Evolutionary conservation across 2,113 vertebrate species (phyloP).

Genomic region (Paramisgurnus dabryanus): DNA sequence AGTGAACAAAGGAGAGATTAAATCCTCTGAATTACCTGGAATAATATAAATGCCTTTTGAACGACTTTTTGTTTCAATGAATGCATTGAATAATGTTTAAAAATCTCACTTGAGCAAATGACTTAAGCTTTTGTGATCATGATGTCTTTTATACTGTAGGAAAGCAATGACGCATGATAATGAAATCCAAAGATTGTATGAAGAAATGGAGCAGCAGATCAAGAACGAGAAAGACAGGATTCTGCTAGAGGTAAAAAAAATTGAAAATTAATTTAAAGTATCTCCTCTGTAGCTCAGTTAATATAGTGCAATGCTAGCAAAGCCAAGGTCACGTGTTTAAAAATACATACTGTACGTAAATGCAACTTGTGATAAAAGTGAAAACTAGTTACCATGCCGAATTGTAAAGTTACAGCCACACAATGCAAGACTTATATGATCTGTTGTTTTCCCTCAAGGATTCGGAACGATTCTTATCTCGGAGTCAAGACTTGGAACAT

Average conservation of each 20-base stretch:
- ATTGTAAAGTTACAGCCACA: no score
- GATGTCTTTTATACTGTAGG: conserved; percentile 64
- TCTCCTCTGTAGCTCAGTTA: no score
- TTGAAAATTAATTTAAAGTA: no score
- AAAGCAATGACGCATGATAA: conserved; percentile 84
- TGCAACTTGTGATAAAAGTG: no score
- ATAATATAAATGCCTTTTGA: not conserved
- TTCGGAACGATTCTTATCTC: conserved; percentile 79
- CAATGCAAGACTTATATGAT: not conserved
- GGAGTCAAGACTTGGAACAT: conserved; percentile 80
- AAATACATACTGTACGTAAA: no score
- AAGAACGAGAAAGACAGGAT: conserved; percentile 88
- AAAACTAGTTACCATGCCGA: no score
- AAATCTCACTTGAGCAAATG: not conserved
- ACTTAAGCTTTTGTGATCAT: not conserved
- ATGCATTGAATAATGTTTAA: not conserved
- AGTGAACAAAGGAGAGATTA: not conserved
- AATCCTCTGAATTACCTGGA: not conserved
- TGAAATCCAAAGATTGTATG: conserved; percentile 88
- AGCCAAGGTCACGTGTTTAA: no score
- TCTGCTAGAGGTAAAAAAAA: conserved; percentile 78
- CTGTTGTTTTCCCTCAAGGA: conserved; percentile 70
- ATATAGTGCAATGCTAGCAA: no score
- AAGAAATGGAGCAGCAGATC: conserved; percentile 96
- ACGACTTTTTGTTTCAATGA: not conserved